Percentiles rank a stretch among this genome's conserved stretches.
Evolutionary conservation across 2,888 invertebrate species (phyloP).

Genomic region (Cerceris rybyensis): DNA sequence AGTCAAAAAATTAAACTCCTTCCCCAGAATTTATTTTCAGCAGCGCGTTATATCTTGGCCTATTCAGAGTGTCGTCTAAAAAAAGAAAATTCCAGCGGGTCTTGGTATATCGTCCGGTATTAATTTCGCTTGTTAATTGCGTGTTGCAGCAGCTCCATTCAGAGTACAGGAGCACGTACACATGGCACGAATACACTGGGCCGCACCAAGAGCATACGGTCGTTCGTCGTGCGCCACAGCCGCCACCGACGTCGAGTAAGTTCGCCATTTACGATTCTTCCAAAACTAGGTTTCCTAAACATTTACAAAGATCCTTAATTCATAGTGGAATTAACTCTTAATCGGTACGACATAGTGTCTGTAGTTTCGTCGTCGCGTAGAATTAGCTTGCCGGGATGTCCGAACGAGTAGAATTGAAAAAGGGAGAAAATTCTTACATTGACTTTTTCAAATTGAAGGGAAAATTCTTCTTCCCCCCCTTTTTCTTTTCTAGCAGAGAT

Average conservation of each 20-base stretch:
- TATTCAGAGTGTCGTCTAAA: too few species aligned
- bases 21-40: too few species aligned
- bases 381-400: neutral
- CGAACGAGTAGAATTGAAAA: neutral
- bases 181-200: slow-evolving; percentile 96
- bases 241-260: slow-evolving; percentile 79
- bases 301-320: too few species aligned
- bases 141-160: slow-evolving; percentile 90
- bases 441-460: too few species aligned
- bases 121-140: slow-evolving; percentile 36
- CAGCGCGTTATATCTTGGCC: too few species aligned
- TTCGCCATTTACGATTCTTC: slow-evolving; percentile 44
- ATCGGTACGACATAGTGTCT: slow-evolving; percentile 44
- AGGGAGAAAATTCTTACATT: too few species aligned
- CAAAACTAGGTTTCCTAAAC: neutral
- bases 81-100: too few species aligned
- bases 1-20: too few species aligned
- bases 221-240: slow-evolving; percentile 87
- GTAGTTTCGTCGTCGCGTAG: slow-evolving; percentile 36
- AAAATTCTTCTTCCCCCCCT: too few species aligned
- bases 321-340: slow-evolving; percentile 23
- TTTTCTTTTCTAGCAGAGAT: too few species aligned
- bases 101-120: neutral
- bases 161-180: slow-evolving; percentile 96
- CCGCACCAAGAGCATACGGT: slow-evolving; percentile 85